Base-by-base conservation (phyloP, 2,888 invertebrate species). In the Plusia festucae region DNA sequence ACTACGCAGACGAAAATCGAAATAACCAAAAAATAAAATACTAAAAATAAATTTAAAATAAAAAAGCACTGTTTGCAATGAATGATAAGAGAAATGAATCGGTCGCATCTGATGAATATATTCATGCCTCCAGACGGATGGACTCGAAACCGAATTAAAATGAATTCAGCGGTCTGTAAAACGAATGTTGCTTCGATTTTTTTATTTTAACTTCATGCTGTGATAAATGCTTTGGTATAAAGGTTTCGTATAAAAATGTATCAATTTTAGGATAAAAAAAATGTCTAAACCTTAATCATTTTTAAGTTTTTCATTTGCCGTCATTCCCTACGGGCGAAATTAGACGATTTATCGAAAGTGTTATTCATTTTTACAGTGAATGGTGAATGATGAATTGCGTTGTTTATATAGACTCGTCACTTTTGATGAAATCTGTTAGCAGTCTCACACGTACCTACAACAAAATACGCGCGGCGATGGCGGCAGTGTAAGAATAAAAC, bases 121-220 rank as follows among this genome's bases (percentile, higher is more conserved):
- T 49, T 49, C 46, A 49, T 49, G 46, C 18, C 20, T 49, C 46
- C 18, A 49, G 46, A 49, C 46, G 11, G 18, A 49, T 18, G 46
- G 44, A 44, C 8, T n/a, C 46, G 20, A 18, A 49, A 20, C 55
- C 30, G 11, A 54, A 32, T 32, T 18, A 54, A 53, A 54, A 54
- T 54, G 18, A 54, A 16, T 32, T 30, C 54, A 18, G 30, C 27
- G 32, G 34, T 24, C 27, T 54, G 59, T 61, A 54, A 60, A 49
- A 20, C 46, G 20, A 61, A 58, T 61, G 58, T 53, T 61, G 52
- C 53, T 58, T 57, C 59, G 57, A 51, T 51, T 53, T 59, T 40
- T 60, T 56, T 60, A 18, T 18, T 49, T 20, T 18, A 11, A 18
- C 46, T 49, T 49, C n/a, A 20, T 49, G 18, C 18, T 11, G 20